Conservation (phyloP, 2,888 invertebrate species). For the Seira sanloemensis region DNA sequence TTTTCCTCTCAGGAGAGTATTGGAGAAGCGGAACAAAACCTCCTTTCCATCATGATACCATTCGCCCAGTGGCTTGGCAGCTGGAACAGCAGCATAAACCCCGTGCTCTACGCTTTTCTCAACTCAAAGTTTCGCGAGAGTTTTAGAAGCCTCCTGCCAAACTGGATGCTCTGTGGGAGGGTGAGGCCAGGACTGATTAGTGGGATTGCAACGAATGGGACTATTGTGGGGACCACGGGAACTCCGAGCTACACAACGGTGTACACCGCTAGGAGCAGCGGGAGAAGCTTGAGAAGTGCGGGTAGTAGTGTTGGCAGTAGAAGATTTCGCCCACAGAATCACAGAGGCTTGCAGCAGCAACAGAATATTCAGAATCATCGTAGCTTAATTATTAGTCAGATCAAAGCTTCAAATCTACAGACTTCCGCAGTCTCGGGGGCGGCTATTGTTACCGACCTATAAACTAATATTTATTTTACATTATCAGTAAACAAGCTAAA, state of each 20-base stretch:
- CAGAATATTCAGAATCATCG: background rate
- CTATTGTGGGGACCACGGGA: conserved; percentile 2
- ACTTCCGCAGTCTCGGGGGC: no score
- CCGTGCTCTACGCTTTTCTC: conserved; percentile 95
- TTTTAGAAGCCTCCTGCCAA: conserved; percentile 77
- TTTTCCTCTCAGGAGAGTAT: conserved; percentile 83
- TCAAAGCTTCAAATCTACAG: no score
- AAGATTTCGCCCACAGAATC: background rate
- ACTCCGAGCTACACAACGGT: conserved; percentile 23
- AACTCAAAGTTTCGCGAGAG: conserved; percentile 95
- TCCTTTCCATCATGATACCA: conserved; percentile 86
- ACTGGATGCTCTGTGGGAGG: conserved; percentile 5
- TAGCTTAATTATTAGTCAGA: background rate
- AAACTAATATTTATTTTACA: no score
- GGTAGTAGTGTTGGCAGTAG: background rate
- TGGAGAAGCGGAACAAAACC: conserved; percentile 83
- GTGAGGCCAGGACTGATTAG: background rate
- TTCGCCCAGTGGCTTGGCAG: conserved; percentile 94
- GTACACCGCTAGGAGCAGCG: conserved; percentile 25
- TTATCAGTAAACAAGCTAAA: no score
- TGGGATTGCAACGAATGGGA: conserved; percentile 18
- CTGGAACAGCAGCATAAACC: conserved; percentile 96
- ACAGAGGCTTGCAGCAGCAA: background rate
- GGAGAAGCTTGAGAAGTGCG: background rate
- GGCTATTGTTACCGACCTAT: no score